These are phyloP conservation scores for Drosophila algonquin DNA, from an alignment of 2,888 invertebrate genomes.

Conservation along the genomic window DNA sequence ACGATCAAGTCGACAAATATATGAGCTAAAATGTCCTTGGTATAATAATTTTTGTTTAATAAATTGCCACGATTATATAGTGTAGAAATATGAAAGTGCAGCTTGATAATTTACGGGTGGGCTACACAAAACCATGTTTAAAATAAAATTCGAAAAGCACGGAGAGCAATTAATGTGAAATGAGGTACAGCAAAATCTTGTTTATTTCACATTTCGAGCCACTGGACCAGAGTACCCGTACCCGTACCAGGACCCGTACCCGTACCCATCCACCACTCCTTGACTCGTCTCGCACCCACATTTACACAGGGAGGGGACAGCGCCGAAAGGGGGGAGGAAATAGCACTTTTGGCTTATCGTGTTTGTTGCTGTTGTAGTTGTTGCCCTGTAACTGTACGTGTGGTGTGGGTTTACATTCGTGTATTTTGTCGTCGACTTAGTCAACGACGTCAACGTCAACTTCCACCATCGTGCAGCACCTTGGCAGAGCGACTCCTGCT, in stretches of 20 bases:
- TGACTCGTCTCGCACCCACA: background rate
- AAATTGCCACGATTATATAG: background rate
- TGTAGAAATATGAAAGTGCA: background rate
- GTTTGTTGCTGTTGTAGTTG: slow-evolving; percentile 43
- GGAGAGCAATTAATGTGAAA: background rate
- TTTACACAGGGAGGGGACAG: background rate
- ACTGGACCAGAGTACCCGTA: slow-evolving; percentile 16
- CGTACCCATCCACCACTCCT: background rate
- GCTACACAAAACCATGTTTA: background rate
- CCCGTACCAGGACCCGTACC: slow-evolving; percentile 4
- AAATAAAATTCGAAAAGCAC: background rate
- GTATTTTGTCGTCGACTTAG: slow-evolving; percentile 44
- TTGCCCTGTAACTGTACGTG: slow-evolving; percentile 15
- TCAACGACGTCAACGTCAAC: slow-evolving; percentile 40
- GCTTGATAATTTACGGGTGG: background rate
- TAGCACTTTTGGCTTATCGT: slow-evolving; percentile 58
- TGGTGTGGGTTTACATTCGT: slow-evolving; percentile 31
- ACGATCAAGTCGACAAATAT: background rate
- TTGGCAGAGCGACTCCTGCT: slow-evolving; percentile 26
- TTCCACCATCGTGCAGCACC: slow-evolving; percentile 45
- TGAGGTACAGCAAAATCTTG: background rate
- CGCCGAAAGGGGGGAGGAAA: slow-evolving; percentile 18
- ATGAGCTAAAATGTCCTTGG: background rate
- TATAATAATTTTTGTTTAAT: background rate
- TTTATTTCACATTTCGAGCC: background rate